Evolutionary conservation across 2,888 invertebrate species (phyloP), one percentile per base, ranked within the genome.

Genomic region (Dyspetes luteomarginatus): DNA sequence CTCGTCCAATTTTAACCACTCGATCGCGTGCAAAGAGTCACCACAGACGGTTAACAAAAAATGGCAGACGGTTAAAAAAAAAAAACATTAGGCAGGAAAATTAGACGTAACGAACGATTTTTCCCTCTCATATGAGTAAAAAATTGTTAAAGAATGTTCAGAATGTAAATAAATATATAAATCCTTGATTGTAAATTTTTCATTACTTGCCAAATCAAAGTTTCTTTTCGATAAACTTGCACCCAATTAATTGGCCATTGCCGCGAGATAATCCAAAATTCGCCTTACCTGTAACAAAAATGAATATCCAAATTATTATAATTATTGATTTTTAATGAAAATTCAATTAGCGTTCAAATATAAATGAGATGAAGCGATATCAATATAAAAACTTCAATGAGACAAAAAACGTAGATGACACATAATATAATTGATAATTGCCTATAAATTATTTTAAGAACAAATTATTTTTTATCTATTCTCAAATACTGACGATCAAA

Each of bases 21-120:
- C 43, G 56, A 55, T 74, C 73, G 73, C 60, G 73, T 56, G 56
- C 55, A 12, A 65, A 45, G 48, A 62, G 19, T 56, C 41, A 41
- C 52, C 62, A 36, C 58, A 12, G 30, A 17, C 60, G 19, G 52
- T 55, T 43, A 17, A 36, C 50, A 12, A 67, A 50, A 17, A 30
- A 48, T 26, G 48, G 58, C 15, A 24, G 30, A 30, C n/a, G 7
- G 36, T 15, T 28, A 7, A 19, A 60, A 41, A 36, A 36, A 19
- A 41, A 30, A 30, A 15, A 7, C 15, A 36, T 19, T 17, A 15
- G 7, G 9, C 36, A 7, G 36, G 36, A 36, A 36, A 36, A 36
- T 2, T 36, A 3, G n/a, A 45, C 45, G 5, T 15, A 45, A 45
- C 15, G 17, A 17, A 45, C 17, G 43, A 43, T 3, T 12, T 43